Conservation (phyloP, 2,797 vertebrate species). For the Bradypus variegatus region DNA sequence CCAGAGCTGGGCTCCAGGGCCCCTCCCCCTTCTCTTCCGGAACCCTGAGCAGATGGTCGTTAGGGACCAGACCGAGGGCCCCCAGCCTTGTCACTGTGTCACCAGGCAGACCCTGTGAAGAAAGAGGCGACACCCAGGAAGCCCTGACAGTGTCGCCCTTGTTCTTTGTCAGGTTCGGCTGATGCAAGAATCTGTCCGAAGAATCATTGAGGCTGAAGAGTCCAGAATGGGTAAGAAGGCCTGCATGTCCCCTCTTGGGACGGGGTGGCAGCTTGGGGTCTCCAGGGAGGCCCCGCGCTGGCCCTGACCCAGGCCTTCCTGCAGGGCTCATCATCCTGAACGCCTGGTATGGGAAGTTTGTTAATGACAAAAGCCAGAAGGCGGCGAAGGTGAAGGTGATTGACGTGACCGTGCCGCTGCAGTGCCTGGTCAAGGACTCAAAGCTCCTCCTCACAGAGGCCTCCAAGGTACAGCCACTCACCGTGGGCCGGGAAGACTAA, state of each 20-base stretch:
- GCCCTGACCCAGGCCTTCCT: neutral
- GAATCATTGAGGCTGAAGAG: conserved; percentile 96
- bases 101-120: rapidly evolving
- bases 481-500: neutral
- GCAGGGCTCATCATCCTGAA: conserved; percentile 95
- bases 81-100: neutral
- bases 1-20: neutral
- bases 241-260: neutral
- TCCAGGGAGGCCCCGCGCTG: neutral
- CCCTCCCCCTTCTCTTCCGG: neutral
- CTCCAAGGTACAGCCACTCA: conserved; percentile 81
- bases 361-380: conserved; percentile 91
- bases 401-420: conserved; percentile 94
- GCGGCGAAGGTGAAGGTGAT: conserved; percentile 95
- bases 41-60: neutral
- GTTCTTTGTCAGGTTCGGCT: conserved; percentile 83
- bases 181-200: conserved; percentile 97
- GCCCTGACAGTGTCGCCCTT: neutral
- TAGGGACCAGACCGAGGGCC: neutral
- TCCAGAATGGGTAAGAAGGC: conserved; percentile 91
- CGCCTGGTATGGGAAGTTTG: conserved; percentile 98
- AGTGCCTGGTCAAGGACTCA: conserved; percentile 98
- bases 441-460: conserved; percentile 98
- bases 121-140: rapidly evolving
- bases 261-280: neutral